phyloP scores from a whole-genome alignment of 2,797 vertebrate genomes.

The Columba guinea region DNA sequence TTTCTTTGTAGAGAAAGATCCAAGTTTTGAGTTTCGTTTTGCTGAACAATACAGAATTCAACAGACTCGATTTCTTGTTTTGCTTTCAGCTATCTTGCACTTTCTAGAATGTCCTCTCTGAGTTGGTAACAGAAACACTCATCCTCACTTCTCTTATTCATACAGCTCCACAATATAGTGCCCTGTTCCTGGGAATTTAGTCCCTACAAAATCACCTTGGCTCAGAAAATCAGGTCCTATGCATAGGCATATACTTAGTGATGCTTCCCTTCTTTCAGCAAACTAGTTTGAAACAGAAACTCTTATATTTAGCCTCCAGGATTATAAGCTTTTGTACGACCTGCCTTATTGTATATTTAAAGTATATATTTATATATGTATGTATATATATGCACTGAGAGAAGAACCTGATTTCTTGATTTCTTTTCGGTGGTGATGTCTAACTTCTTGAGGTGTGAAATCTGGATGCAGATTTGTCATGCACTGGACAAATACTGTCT shows the following conservation, averaged over 20 bases:
- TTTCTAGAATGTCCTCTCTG: neutral
- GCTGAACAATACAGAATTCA: neutral
- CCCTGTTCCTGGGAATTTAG: neutral
- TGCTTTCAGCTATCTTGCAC: neutral
- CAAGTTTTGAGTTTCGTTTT: neutral
- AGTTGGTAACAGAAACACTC: neutral
- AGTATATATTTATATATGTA: neutral
- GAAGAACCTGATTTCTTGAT: neutral
- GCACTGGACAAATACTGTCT: neutral
- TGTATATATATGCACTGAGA: neutral
- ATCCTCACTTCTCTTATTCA: neutral
- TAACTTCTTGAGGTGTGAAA: neutral
- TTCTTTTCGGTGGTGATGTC: neutral
- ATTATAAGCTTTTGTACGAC: neutral
- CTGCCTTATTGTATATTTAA: neutral
- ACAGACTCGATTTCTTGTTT: neutral
- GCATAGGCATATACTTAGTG: neutral
- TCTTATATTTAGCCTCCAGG: neutral
- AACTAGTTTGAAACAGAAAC: neutral
- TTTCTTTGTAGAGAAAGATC: neutral
- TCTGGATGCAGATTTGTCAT: neutral
- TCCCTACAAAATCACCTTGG: neutral
- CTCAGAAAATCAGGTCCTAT: neutral
- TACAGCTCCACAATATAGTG: neutral
- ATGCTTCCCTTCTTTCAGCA: neutral